Conservation (phyloP, 2,797 vertebrate species). For the Natrix natrix region DNA sequence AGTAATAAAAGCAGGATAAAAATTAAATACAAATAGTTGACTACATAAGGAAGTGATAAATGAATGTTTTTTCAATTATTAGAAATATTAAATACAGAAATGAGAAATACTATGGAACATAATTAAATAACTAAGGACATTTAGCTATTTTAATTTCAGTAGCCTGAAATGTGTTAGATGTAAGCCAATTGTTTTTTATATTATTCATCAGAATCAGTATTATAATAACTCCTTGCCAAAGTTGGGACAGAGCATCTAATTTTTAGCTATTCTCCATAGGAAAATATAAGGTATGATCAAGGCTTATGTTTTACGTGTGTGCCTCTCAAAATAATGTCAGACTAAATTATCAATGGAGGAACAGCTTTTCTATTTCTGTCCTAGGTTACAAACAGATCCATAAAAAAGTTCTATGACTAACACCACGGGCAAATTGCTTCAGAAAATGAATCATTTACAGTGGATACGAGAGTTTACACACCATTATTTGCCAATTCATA, state of each 20-base stretch:
- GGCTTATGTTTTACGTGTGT: neutral
- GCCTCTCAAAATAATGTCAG: conserved; percentile 2
- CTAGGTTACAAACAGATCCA: neutral
- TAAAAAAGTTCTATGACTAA: neutral
- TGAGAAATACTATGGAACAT: neutral
- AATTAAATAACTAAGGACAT: neutral
- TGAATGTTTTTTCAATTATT: neutral
- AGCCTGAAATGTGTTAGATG: neutral
- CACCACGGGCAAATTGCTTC: neutral
- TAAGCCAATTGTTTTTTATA: conserved; percentile 4
- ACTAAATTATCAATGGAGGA: neutral
- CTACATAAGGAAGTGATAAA: neutral
- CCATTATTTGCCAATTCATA: conserved; percentile 5
- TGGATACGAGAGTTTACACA: neutral
- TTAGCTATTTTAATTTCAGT: neutral
- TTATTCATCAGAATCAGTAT: neutral
- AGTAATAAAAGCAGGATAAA: neutral
- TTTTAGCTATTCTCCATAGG: conserved; percentile 6
- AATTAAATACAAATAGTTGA: neutral
- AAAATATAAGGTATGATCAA: conserved; percentile 16
- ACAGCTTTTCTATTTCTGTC: neutral
- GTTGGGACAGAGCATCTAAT: conserved; percentile 1
- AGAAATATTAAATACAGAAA: neutral
- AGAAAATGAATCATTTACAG: conserved; percentile 7
- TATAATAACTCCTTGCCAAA: neutral